Conservation (phyloP, 2,888 invertebrate genomes). For the Agapostemon virescens region DNA sequence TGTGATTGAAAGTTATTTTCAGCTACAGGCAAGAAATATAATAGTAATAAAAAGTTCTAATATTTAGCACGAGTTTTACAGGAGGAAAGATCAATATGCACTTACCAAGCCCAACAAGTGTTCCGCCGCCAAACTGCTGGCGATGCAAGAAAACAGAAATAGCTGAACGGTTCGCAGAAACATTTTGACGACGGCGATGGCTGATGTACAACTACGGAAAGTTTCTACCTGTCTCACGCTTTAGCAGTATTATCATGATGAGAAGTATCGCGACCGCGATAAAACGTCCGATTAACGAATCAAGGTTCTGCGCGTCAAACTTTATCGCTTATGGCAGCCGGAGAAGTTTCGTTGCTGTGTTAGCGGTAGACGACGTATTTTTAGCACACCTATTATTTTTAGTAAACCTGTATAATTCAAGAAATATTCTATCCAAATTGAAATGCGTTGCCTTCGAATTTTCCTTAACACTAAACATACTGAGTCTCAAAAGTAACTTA, state of each 20-base stretch:
- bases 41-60: not conserved
- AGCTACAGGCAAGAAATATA: too few species aligned
- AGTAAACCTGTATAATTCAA: too few species aligned
- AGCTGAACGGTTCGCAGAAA: constrained; percentile 29
- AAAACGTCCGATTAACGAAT: constrained; percentile 50
- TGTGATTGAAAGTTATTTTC: too few species aligned
- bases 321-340: constrained; percentile 32
- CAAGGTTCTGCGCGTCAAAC: constrained; percentile 14
- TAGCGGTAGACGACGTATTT: constrained; percentile 13
- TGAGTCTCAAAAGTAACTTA: too few species aligned
- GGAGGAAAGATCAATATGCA: constrained; percentile 1
- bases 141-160: constrained; percentile 32
- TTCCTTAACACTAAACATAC: too few species aligned
- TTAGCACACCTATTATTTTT: not conserved
- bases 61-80: not conserved
- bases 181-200: constrained; percentile 45
- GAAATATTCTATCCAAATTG: too few species aligned
- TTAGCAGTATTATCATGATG: constrained; percentile 33
- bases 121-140: constrained; percentile 19
- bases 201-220: constrained; percentile 19
- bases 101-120: constrained; percentile 46
- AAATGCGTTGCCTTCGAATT: too few species aligned
- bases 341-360: constrained; percentile 49
- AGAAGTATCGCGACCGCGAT: constrained; percentile 34
- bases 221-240: constrained; percentile 26